Conservation (phyloP, 2,888 invertebrate genomes). For the Heliconius erato region DNA sequence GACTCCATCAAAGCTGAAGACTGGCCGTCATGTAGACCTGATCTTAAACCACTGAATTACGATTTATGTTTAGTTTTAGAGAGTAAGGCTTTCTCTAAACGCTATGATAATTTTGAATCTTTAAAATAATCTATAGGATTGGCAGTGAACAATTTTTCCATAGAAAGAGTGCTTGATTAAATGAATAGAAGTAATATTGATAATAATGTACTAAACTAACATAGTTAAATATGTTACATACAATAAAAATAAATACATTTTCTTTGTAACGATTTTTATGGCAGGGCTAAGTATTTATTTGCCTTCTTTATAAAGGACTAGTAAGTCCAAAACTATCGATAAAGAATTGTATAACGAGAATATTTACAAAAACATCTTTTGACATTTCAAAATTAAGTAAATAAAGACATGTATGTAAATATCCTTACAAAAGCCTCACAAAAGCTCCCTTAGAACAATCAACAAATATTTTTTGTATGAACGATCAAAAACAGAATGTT, state of each 20-base stretch:
- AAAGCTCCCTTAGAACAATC: neutral
- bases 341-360: neutral
- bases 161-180: too few species aligned
- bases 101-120: too few species aligned
- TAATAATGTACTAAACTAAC: too few species aligned
- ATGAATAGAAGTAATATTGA: too few species aligned
- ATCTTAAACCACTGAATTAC: too few species aligned
- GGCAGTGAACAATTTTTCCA: too few species aligned
- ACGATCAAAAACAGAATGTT: slow-evolving; percentile 1
- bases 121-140: too few species aligned
- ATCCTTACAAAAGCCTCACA: neutral
- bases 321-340: neutral
- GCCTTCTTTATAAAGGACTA: neutral
- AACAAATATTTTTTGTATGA: neutral
- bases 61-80: too few species aligned
- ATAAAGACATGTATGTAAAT: neutral
- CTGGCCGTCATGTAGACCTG: too few species aligned
- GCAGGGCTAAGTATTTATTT: neutral
- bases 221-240: too few species aligned
- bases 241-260: neutral
- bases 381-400: neutral
- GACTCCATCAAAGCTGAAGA: too few species aligned
- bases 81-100: too few species aligned
- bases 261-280: neutral
- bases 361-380: neutral